These are phyloP conservation scores for Mastacembelus armatus DNA, from an alignment of 2,797 vertebrate species.

Conservation along the genomic window DNA sequence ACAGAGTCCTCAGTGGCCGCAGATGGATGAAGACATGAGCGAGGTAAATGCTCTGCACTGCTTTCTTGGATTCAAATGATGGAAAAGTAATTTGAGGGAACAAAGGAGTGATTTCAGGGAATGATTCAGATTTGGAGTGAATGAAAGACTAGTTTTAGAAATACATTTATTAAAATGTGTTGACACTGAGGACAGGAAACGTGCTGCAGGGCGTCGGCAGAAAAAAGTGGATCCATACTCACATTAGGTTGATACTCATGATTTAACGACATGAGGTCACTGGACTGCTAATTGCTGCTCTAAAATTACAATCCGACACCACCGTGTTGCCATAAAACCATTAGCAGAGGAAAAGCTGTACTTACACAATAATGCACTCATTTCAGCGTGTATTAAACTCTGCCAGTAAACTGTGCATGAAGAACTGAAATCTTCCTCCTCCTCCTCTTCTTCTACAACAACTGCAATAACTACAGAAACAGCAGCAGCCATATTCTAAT, in stretches of 20 bases:
- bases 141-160: not conserved
- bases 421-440: slow-evolving; percentile 38
- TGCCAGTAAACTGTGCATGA: slow-evolving; percentile 66
- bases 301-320: slow-evolving; percentile 39
- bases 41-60: not conserved
- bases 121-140: not conserved
- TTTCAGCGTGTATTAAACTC: slow-evolving; percentile 64
- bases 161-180: slow-evolving; percentile 19
- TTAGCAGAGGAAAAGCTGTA: slow-evolving; percentile 66
- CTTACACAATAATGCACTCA: slow-evolving; percentile 60
- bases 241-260: not conserved
- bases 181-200: slow-evolving; percentile 1
- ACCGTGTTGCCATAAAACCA: slow-evolving; percentile 46
- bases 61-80: slow-evolving; percentile 35
- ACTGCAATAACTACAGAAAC: slow-evolving; percentile 17
- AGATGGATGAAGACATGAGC: slow-evolving; percentile 33
- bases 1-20: slow-evolving; percentile 19
- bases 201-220: slow-evolving; percentile 17
- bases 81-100: slow-evolving; percentile 20
- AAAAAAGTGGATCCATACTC: not conserved
- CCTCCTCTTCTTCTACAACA: slow-evolving; percentile 8
- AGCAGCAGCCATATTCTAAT: slow-evolving; percentile 53
- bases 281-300: slow-evolving; percentile 37
- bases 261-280: slow-evolving; percentile 40
- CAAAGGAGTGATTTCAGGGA: slow-evolving; percentile 18